Evolutionary conservation across 2,113 vertebrate genomes (phyloP).

Genomic region (Tragulus kanchil): DNA sequence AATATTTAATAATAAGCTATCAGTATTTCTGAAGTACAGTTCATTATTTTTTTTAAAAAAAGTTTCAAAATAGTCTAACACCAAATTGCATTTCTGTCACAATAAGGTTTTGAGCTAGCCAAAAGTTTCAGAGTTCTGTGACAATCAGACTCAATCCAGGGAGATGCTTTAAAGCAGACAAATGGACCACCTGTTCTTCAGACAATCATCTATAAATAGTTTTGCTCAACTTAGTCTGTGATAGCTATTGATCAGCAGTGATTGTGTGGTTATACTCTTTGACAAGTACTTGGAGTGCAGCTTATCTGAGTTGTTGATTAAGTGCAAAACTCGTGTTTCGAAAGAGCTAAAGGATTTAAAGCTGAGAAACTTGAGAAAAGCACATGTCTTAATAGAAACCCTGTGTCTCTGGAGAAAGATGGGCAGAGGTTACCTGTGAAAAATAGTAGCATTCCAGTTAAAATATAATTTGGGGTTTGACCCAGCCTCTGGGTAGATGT

Average conservation of each 20-base stretch:
- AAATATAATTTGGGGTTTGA: conserved; percentile 24
- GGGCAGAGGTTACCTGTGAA: neutral
- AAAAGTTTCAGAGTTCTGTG: neutral
- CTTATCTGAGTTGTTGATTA: conserved; percentile 24
- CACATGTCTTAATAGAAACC: neutral
- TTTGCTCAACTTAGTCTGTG: neutral
- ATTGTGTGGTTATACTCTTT: neutral
- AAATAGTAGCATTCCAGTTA: neutral
- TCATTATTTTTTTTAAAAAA: neutral
- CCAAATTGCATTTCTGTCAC: neutral
- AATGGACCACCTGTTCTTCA: neutral
- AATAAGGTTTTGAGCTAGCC: neutral
- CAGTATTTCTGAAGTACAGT: neutral
- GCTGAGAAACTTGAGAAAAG: neutral
- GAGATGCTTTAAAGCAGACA: neutral
- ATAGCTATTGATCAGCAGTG: neutral
- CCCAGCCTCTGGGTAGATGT: neutral
- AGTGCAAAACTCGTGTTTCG: neutral
- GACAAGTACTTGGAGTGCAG: neutral
- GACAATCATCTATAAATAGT: neutral
- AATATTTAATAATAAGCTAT: neutral
- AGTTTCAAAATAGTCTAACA: neutral
- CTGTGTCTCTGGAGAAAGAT: neutral
- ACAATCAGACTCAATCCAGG: neutral
- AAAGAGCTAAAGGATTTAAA: conserved; percentile 31